Evolutionary conservation across 2,113 vertebrate species (phyloP), one percentile per base, ranked within the genome.

Genomic region (Leucosticte australis): DNA sequence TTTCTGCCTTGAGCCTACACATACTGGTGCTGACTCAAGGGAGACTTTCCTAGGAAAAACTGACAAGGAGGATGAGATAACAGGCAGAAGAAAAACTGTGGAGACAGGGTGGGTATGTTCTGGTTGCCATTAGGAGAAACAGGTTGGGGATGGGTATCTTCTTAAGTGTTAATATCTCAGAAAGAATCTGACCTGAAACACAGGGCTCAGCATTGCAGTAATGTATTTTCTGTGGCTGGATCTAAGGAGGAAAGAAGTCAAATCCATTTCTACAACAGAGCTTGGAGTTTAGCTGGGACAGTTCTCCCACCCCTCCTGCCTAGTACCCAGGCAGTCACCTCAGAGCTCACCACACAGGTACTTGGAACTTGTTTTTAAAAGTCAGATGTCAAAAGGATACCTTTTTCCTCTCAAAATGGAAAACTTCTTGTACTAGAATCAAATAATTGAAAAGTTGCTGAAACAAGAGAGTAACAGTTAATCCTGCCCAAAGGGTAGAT

Each of bases 391-490:
- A 90, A 94, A 95, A 95, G 35, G 74, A 94, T 79, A 92, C 23
- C 22, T 82, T 85, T 39, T 27, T 2, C 9, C 79, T 93, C 81
- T 75, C 69, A 79, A 91, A 95, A 94, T 89, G 87, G 95, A 97
- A 97, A 97, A 97, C 84, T 94, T 89, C 74, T 97, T 92, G 86
- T 95, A 76, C 83, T 97, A 88, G 96, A 95, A 95, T 91, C 71
- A 96, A 97, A 97, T 96, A 97, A 97, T 97, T 96, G 93, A 96
- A 96, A 97, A 96, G 64, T 47, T 96, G 77, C 55, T 96, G 97
- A 97, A 98, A 98, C 89, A 97, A 97, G 96, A 98, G 96, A 97
- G 94, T 96, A 97, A 96, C 95, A 95, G 95, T 87, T 96, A 97
- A 98, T 98, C 96, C 96, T 97, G 77, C 95, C 96, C 96, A 94